Conservation (phyloP, 2,113 vertebrate genomes). For the Spea bombifrons region DNA sequence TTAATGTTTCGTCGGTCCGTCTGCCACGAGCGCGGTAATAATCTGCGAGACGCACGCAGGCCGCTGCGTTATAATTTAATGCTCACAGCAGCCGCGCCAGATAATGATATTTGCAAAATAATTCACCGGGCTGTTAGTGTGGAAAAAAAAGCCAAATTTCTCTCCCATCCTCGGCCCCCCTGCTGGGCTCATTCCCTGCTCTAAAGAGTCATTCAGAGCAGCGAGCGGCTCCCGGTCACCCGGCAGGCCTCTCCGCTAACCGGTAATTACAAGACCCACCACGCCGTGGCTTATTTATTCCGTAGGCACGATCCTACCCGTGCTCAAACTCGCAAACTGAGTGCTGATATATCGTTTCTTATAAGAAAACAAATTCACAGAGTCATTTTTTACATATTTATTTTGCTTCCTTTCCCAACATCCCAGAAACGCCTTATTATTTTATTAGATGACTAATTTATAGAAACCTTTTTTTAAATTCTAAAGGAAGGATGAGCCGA, state of each 20-base stretch:
- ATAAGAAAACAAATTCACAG: no score
- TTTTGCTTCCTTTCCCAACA: no score
- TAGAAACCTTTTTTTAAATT: no score
- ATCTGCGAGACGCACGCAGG: constrained; percentile 14
- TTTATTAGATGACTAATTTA: no score
- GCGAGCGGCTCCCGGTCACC: background rate
- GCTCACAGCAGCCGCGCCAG: constrained; percentile 29
- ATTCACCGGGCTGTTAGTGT: constrained; percentile 30
- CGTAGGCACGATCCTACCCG: background rate
- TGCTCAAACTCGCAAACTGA: background rate
- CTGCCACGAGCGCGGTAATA: constrained; percentile 12
- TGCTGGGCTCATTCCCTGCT: background rate
- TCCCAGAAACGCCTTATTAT: no score
- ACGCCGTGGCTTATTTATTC: background rate
- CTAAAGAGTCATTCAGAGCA: background rate
- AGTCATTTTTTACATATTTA: no score
- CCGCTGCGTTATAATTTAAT: constrained; percentile 38
- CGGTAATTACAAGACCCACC: background rate
- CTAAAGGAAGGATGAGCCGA: no score
- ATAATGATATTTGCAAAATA: constrained; percentile 43
- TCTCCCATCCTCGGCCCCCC: constrained; percentile 12
- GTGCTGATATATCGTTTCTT: background rate
- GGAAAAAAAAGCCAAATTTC: background rate
- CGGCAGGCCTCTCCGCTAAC: background rate
- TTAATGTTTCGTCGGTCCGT: background rate